Conservation (phyloP, 1,140 invertebrate species). For the Lerema accius region DNA sequence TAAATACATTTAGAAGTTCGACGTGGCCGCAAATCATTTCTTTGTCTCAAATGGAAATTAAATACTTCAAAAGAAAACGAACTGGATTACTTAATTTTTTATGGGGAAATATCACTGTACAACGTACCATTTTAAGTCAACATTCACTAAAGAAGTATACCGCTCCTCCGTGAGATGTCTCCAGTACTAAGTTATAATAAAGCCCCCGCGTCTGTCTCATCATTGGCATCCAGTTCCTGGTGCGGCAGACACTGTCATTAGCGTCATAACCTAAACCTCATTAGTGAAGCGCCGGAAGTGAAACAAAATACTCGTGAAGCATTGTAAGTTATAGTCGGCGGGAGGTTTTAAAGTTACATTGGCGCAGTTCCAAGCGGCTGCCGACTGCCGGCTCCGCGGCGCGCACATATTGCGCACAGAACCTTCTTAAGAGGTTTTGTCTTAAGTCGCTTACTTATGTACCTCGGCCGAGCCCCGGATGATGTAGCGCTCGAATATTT, state of each 20-base stretch:
- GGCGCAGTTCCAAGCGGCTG: constrained; percentile 9
- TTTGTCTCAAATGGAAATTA: no score
- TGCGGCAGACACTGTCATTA: not conserved
- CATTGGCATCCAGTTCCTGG: not conserved
- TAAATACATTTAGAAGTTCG: not conserved
- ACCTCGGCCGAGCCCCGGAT: constrained; percentile 11
- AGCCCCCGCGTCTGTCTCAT: no score
- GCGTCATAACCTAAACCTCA: not conserved
- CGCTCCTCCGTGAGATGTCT: no score
- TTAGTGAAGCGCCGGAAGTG: not conserved
- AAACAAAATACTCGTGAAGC: constrained; percentile 19
- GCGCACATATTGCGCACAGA: constrained; percentile 17
- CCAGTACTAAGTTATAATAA: no score
- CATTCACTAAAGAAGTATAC: no score
- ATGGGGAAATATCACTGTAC: no score
- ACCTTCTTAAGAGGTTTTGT: constrained; percentile 24
- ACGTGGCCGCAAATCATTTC: no score
- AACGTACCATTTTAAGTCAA: no score
- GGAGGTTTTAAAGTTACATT: constrained; percentile 21
- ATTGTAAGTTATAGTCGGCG: constrained; percentile 16
- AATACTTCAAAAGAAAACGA: no score
- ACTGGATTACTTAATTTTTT: no score
- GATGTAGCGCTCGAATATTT: constrained; percentile 14
- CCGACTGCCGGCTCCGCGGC: no score
- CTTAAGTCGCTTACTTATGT: constrained; percentile 29